These are phyloP conservation scores for Zosterops lateralis DNA, from an alignment of 2,113 vertebrate species.

Conservation along the genomic window DNA sequence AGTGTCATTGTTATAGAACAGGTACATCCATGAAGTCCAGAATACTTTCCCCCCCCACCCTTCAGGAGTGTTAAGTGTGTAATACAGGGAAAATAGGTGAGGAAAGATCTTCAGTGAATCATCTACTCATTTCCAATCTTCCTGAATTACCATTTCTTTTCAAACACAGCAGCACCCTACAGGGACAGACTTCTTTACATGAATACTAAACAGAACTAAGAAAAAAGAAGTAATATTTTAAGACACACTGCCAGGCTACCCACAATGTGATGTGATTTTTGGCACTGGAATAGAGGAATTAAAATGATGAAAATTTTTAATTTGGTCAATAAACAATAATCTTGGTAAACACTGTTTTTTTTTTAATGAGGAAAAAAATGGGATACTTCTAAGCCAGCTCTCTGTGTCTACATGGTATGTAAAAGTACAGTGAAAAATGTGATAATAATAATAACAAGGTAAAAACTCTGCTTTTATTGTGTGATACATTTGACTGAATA, in stretches of 20 bases:
- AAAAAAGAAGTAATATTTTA: neutral
- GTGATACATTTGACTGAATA: neutral
- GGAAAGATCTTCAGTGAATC: neutral
- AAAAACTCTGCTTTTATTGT: neutral
- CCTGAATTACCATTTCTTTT: conserved; percentile 35
- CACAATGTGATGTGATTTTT: neutral
- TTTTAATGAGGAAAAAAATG: neutral
- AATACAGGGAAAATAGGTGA: neutral
- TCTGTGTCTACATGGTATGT: neutral
- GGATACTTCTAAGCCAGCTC: neutral
- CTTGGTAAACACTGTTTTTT: neutral
- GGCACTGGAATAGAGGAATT: neutral
- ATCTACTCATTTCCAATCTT: conserved; percentile 37
- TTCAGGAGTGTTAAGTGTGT: neutral
- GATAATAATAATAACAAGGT: neutral
- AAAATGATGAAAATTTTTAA: neutral
- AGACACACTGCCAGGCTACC: neutral
- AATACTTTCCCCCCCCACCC: neutral
- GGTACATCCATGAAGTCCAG: neutral
- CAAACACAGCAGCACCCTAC: neutral
- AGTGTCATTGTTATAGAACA: neutral
- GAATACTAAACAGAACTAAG: conserved; percentile 3
- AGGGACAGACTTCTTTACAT: neutral
- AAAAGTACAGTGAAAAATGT: neutral
- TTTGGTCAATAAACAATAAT: neutral